A percentile compares a stretch with the other conserved stretches of the same genome.
Conservation (phyloP, 2,888 invertebrate genomes). For the Leptinotarsa haldemani region DNA sequence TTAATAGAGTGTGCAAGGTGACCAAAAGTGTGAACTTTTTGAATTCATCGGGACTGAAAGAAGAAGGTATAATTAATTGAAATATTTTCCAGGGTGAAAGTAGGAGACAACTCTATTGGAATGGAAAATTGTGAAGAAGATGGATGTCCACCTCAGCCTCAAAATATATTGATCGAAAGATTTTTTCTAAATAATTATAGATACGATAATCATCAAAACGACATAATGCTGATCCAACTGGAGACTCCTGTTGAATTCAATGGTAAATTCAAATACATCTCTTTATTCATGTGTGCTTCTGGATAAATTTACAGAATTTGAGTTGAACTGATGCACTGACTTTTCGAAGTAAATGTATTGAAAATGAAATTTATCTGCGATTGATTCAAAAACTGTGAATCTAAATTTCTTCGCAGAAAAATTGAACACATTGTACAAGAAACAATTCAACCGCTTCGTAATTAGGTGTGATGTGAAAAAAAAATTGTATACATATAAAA, state of each 20-base stretch:
- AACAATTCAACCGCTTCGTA: too few relatives aligned
- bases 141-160: neutral
- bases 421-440: too few relatives aligned
- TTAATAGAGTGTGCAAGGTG: neutral
- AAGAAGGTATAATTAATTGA: neutral
- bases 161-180: neutral
- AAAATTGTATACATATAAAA: too few relatives aligned
- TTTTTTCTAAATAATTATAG: constrained; percentile 14
- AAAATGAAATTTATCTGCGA: too few relatives aligned
- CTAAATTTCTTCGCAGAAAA: too few relatives aligned
- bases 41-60: neutral
- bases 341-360: too few relatives aligned
- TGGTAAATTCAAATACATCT: constrained; percentile 33
- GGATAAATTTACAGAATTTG: too few relatives aligned
- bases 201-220: constrained; percentile 51
- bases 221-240: constrained; percentile 59
- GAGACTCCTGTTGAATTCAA: constrained; percentile 30
- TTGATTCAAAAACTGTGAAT: too few relatives aligned
- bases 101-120: constrained; percentile 47
- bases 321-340: too few relatives aligned
- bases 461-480: too few relatives aligned
- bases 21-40: neutral
- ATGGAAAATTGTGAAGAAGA: neutral
- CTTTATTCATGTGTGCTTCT: too few relatives aligned
- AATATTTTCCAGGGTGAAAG: constrained; percentile 49